These are phyloP conservation scores for Saccostrea cuccullata DNA, from an alignment of 1,140 invertebrate genomes.

Conservation along the genomic window DNA sequence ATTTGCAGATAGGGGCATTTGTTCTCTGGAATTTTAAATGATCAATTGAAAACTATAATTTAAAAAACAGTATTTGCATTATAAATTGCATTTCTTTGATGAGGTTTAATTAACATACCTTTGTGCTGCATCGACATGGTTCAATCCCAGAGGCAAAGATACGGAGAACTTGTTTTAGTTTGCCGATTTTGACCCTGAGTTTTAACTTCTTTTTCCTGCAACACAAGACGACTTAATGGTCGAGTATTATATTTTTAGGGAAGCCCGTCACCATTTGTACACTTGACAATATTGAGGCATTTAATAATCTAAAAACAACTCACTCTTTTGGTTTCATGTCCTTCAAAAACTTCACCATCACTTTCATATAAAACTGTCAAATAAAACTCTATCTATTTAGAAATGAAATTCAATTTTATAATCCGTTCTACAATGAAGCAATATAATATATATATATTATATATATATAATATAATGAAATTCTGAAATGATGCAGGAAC, in stretches of 20 bases:
- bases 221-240: not conserved
- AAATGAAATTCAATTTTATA: too few relatives aligned
- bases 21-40: not conserved
- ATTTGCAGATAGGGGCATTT: not conserved
- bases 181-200: not conserved
- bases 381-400: not conserved
- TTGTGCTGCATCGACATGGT: not conserved
- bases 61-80: not conserved
- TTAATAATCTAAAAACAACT: not conserved
- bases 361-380: not conserved
- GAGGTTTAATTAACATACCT: not conserved
- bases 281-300: too few relatives aligned
- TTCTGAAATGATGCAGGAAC: too few relatives aligned
- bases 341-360: not conserved
- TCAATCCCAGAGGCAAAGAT: not conserved
- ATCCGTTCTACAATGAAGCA: too few relatives aligned
- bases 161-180: not conserved
- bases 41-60: not conserved
- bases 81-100: not conserved
- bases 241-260: too few relatives aligned
- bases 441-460: too few relatives aligned
- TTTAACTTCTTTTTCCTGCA: constrained; percentile 9
- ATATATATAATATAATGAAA: too few relatives aligned
- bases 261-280: too few relatives aligned
- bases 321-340: not conserved